These are phyloP conservation scores for Homarus americanus DNA, from an alignment of 1,140 invertebrate species.

Conservation along the genomic window DNA sequence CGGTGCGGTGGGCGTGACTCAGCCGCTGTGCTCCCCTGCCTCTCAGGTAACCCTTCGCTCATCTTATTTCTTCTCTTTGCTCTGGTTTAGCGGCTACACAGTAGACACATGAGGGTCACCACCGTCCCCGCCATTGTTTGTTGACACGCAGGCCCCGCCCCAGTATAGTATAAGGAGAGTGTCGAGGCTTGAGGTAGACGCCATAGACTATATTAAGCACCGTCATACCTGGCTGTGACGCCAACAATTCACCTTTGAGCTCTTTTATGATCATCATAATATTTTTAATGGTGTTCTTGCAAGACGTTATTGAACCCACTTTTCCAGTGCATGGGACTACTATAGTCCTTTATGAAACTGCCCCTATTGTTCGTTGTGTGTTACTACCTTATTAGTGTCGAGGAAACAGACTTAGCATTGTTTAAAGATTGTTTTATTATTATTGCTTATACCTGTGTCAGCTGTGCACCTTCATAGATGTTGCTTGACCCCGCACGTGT, in stretches of 20 bases:
- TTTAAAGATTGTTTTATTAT: background rate
- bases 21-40: slow-evolving; percentile 44
- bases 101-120: background rate
- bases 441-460: background rate
- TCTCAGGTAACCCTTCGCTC: slow-evolving; percentile 48
- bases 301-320: too few relatives aligned
- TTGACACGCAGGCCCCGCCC: too few relatives aligned
- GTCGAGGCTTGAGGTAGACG: too few relatives aligned
- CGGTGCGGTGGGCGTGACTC: slow-evolving; percentile 62
- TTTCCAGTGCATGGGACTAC: slow-evolving; percentile 5
- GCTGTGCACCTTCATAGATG: background rate
- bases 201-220: too few relatives aligned
- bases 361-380: background rate
- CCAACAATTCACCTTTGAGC: too few relatives aligned
- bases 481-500: background rate
- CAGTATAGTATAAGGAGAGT: too few relatives aligned
- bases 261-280: too few relatives aligned
- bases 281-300: too few relatives aligned
- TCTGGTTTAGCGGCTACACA: slow-evolving; percentile 1
- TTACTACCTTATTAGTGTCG: background rate
- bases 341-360: background rate
- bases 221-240: too few relatives aligned
- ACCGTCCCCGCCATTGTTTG: too few relatives aligned
- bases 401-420: background rate
- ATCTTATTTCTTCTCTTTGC: background rate